Evolutionary conservation across 1,140 invertebrate species (phyloP).

Genomic region (Euborellia annulipes): DNA sequence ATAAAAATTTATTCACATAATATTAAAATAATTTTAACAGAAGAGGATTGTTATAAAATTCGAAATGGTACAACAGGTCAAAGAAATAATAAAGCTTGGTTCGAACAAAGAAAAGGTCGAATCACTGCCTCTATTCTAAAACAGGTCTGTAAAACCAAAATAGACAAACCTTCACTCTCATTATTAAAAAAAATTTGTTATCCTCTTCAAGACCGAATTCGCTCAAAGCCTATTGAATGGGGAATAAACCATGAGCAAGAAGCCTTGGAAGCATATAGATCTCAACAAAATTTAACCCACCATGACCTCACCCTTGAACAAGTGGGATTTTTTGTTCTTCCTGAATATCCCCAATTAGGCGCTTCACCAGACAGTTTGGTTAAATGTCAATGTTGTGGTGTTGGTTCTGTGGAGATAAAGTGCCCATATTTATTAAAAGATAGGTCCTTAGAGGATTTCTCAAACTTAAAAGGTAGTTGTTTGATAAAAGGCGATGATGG

Average conservation of each 20-base stretch:
- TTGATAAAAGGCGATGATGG: not conserved
- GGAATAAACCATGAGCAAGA: not conserved
- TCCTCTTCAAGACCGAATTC: not conserved
- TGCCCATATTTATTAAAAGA: not conserved
- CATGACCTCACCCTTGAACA: not conserved
- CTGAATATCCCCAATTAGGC: not conserved
- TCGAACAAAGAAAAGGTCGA: not conserved
- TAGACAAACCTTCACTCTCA: not conserved
- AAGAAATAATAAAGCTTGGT: not conserved
- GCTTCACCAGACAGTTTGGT: slow-evolving; percentile 3
- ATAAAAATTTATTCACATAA: too few species aligned
- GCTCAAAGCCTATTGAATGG: not conserved
- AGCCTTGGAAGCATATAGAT: not conserved
- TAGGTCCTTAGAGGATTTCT: not conserved
- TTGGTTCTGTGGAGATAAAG: not conserved
- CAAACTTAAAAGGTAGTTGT: too few species aligned
- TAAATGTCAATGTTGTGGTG: not conserved
- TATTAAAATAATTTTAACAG: too few species aligned
- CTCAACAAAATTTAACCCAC: not conserved
- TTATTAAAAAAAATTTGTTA: slow-evolving; percentile 3
- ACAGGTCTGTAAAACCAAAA: not conserved
- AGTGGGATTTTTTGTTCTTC: not conserved
- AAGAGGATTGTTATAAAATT: too few species aligned
- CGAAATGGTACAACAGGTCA: not conserved
- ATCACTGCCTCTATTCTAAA: slow-evolving; percentile 1